Base-by-base conservation (phyloP, 2,888 invertebrate species). In the Idaea straminata region DNA sequence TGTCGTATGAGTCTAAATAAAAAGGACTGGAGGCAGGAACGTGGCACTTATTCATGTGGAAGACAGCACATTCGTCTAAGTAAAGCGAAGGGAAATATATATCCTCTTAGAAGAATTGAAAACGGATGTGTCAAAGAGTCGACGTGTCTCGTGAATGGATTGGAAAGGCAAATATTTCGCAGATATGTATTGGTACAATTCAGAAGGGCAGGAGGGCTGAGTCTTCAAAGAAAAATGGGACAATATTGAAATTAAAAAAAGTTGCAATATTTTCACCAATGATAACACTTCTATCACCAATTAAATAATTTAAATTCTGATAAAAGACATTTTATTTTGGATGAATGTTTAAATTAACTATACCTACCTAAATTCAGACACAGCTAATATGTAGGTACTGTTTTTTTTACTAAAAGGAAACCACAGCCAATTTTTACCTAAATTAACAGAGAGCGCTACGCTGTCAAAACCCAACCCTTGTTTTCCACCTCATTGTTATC, bases 51-150 rank as follows among this genome's bases (percentile, higher is more conserved):
- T 67, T 76, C 71, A 69, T 65, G 66, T 65, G 70, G 69, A 74
- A 74, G 68, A 71, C 62, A 68, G 71, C 68, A 69, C 75, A 69
- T 66, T 66, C 61, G 65, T 67, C 71, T 69, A 70, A 66, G 65
- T 62, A 65, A 59, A 66, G 65, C 67, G 64, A 71, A 72, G 68
- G 71, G 71, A 74, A 73, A 74, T 74, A 72, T 74, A 77, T 76
- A 74, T 69, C 74, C 77, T 76, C 76, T 81, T 74, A 74, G 71
- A 75, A 68, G 74, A 78, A 83, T 81, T 78, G 78, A 73, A 78
- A 78, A 76, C 73, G 76, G 73, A 74, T 77, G 72, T 76, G 70
- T 66, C 66, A 71, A 15, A 62, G 64, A 70, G 72, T 71, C 72
- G 72, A 71, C 47, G 47, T 69, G 74, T 68, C 66, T 64, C 70